Conservation (phyloP, 2,888 invertebrate genomes). For the Schizaphis graminum region DNA sequence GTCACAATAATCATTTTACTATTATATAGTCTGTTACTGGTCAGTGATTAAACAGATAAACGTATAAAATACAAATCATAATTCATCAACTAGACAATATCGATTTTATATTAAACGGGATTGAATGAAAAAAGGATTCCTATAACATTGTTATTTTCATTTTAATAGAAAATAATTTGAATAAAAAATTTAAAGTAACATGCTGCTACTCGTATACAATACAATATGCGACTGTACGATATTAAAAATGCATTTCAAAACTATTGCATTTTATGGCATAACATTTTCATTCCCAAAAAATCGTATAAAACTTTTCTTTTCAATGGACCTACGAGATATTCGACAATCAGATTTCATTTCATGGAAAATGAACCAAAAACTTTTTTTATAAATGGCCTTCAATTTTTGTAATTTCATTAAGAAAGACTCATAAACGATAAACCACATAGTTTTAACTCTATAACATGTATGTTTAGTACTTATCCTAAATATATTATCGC, state of each 20-base stretch:
- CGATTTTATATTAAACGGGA: not conserved
- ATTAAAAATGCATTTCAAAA: not conserved
- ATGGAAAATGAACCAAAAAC: not conserved
- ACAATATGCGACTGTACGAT: not conserved
- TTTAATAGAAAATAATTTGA: not conserved
- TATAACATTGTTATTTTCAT: not conserved
- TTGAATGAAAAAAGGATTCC: not conserved
- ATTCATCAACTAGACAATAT: not conserved
- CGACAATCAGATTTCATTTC: not conserved
- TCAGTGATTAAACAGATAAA: not conserved
- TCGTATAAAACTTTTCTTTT: conserved; percentile 22
- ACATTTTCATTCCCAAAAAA: not conserved
- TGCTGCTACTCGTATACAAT: not conserved
- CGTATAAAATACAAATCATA: not conserved
- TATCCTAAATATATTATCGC: not conserved
- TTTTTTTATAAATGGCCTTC: not conserved
- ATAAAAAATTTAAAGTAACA: not conserved
- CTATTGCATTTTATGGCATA: not conserved
- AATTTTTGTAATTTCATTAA: not conserved
- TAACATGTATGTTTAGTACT: not conserved
- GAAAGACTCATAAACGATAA: not conserved
- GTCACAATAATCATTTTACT: conserved; percentile 43
- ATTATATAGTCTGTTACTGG: not conserved
- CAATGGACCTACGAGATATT: not conserved
- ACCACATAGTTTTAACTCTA: not conserved